Evolutionary conservation across 2,888 invertebrate genomes (phyloP).

Genomic region (Dolichomitus sp.): DNA sequence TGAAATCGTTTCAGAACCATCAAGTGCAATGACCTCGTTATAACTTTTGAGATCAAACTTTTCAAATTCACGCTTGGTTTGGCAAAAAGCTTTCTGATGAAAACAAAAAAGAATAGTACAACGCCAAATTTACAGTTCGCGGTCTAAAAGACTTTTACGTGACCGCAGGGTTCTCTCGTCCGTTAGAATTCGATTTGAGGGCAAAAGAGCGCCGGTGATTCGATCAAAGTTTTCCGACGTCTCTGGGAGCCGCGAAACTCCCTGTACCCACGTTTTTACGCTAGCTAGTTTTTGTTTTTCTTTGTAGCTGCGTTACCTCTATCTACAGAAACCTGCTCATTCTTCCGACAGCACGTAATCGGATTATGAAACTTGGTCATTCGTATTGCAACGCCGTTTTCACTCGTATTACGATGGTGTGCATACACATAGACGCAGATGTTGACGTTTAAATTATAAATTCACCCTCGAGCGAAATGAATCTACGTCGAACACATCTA

Average conservation of each 20-base stretch:
- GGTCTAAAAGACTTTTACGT: not conserved
- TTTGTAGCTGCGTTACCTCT: not conserved
- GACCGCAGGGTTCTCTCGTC: not conserved
- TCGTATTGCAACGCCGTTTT: conserved; percentile 6
- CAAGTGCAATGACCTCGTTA: conserved; percentile 6
- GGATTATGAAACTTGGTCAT: conserved; percentile 33
- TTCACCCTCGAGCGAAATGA: not conserved
- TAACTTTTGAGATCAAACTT: not conserved
- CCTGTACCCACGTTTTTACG: not conserved
- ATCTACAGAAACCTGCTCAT: not conserved
- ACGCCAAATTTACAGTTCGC: not conserved
- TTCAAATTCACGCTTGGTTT: not conserved
- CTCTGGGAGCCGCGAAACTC: not conserved
- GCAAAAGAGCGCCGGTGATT: conserved; percentile 17
- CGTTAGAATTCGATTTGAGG: conserved; percentile 12
- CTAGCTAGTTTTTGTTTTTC: not conserved
- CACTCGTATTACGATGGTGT: not conserved
- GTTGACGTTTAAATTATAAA: conserved; percentile 16
- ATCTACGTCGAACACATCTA: not conserved
- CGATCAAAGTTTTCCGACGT: conserved; percentile 16
- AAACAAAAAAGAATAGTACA: not conserved
- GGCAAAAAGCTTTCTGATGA: not conserved
- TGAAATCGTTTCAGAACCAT: not conserved
- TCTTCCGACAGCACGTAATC: conserved; percentile 2
- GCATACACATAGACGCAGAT: not conserved